Percentiles rank a stretch among this genome's conserved stretches.
These are phyloP conservation scores for Lagenorhynchus albirostris DNA, from an alignment of 2,113 vertebrate genomes.

Conservation along the genomic window DNA sequence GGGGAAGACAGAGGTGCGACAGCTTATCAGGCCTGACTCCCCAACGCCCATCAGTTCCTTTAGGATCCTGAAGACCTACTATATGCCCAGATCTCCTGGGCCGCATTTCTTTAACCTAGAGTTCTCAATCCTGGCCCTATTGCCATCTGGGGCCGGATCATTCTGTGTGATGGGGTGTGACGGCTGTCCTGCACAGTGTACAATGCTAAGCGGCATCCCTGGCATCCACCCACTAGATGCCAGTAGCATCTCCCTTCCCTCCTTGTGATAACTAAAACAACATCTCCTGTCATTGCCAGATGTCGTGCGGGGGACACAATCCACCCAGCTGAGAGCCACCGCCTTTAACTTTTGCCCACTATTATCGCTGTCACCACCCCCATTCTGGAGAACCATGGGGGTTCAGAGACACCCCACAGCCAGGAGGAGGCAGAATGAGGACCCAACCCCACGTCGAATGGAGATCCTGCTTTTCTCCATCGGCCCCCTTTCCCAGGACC, in stretches of 20 bases:
- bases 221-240: background rate
- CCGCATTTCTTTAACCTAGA: too few relatives aligned
- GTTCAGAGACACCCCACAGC: background rate
- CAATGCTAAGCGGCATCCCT: background rate
- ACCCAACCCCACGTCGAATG: background rate
- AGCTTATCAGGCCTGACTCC: background rate
- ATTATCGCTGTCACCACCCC: accelerated
- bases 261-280: background rate
- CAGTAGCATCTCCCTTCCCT: background rate
- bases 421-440: background rate
- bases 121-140: accelerated
- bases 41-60: background rate
- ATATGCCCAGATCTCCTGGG: accelerated
- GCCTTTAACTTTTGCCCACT: too few relatives aligned
- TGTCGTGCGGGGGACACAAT: accelerated
- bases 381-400: background rate
- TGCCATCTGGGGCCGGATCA: accelerated
- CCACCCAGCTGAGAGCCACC: background rate
- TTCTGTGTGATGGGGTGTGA: too few relatives aligned
- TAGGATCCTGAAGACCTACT: background rate
- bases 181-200: background rate
- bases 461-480: background rate
- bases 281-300: too few relatives aligned
- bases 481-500: background rate
- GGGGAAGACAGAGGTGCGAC: background rate